Conservation (phyloP, 2,113 vertebrate species). For the Fregata magnificens region DNA sequence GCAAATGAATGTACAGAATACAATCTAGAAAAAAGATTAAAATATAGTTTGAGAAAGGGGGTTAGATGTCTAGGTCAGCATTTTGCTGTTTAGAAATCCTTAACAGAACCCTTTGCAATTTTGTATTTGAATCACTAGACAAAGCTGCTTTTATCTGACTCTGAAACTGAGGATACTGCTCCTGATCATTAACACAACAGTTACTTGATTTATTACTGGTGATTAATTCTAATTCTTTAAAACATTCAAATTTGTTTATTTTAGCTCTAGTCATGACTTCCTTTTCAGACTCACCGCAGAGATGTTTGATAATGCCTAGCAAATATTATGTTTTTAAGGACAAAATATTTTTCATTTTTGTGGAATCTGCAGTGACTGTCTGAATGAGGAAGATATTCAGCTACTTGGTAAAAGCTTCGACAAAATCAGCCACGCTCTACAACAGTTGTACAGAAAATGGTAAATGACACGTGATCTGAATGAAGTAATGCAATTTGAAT, state of each 20-base stretch:
- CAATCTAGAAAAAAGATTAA: not conserved
- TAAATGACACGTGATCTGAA: not conserved
- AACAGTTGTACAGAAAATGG: not conserved
- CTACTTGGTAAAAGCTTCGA: not conserved
- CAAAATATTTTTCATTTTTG: not conserved
- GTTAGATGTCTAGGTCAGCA: not conserved
- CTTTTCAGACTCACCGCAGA: conserved; percentile 85
- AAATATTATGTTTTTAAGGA: not conserved
- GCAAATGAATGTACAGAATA: not conserved
- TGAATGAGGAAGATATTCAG: not conserved
- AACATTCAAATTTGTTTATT: not conserved
- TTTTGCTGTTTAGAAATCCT: not conserved
- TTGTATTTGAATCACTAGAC: not conserved
- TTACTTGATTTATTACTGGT: not conserved
- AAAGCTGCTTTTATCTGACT: not conserved
- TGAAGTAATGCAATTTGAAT: not conserved
- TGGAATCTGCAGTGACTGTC: not conserved
- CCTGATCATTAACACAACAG: not conserved
- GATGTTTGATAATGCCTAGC: conserved; percentile 85
- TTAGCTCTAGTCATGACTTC: conserved; percentile 82
- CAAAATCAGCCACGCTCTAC: not conserved
- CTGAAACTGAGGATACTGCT: not conserved
- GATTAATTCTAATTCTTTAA: not conserved
- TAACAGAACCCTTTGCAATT: not conserved
- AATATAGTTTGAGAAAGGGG: not conserved